Evolutionary conservation across 2,888 invertebrate genomes (phyloP), one percentile per base, ranked within the genome.

Genomic region (Camptogramma bilineatum): DNA sequence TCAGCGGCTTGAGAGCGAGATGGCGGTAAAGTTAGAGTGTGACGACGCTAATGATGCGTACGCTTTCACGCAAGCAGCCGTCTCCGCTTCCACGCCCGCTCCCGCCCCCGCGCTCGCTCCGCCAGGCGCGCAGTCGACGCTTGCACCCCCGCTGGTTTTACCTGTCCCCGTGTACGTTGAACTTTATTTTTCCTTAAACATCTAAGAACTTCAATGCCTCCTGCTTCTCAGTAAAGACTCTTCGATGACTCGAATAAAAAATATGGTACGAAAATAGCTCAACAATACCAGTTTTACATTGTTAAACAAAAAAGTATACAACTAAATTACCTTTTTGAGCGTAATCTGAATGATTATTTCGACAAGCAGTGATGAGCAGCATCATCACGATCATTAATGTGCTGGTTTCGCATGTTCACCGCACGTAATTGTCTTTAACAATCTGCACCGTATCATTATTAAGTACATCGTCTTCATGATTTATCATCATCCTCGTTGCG

Each of bases 31-130:
- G 88, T 84, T 95, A 77, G 96, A 96, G 87, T 95, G 95, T 78
- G 96, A 96, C 81, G 95, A 96, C 79, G 94, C 95, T 51, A 95
- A 94, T 80, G 95, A 95, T 77, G 95, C 95, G 83, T 96, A 95
- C 86, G 91, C 95, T 72, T 96, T 95, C 85, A 94, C 94, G 74
- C 94, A 95, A 74, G 87, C 91, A 52, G 84, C 83, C 63, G 84
- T 84, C 65, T 78, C 81, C 67, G 77, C 72, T 52, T 64, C 77
- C 70, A 73, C 78, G 17, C 71, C 75, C 53, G 77, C 75, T 56
- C 73, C 75, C 50, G 81, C 78, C 66, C 82, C 93, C 93, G 64
- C 94, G 93, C 77, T 77, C 63, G 73, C 91, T 56, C 75, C 69
- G 71, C 73, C 68, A 13, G 79, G 75, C 67, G 68, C 68, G 51